Base-by-base conservation (phyloP, 23 tunicate genomes). In the Corella eumyota region DNA sequence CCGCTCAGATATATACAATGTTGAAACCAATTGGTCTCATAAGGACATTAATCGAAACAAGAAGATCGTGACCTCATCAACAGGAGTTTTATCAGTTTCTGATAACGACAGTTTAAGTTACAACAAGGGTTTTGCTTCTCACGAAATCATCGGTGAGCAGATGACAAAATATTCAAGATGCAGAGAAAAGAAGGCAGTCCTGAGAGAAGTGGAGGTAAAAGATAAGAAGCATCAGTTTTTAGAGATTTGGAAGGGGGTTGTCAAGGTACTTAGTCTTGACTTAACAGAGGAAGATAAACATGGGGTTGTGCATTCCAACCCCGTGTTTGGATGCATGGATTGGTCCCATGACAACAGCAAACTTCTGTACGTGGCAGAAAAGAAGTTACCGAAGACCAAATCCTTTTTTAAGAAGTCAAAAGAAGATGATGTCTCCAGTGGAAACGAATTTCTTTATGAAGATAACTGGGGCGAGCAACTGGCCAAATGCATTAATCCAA, bases 401-500 rank as follows among this genome's bases (percentile, higher is more conserved):
- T 74, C 71, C 7, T 74, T 4, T 55, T 74, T 74, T 54, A 62
- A 51, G 4, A 66, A 67, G 47, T 1, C 30, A 0, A 25, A 2
- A 30, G 49, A 60, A 31, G 66, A 40, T 27, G 66, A 50, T 25
- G 73, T 70, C 15, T 24, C 4, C 24, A 54, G 22, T 47, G 94
- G 94, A 38, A 30, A 72, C 4, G 69, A 88, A 51, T 69, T 32
- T 53, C 17, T 79, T 17, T 63, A 47, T 57, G 45, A 58, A 21
- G 96, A 79, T 27, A 58, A 68, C 17, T 88, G 96, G 96, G 96
- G 96, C 4, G 96, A 88, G 40, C 96, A 88, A 49, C 26, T 88
- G 33, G 62, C 45, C 56, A 78, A 65, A 13, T 36, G 66, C 7
- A 44, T 61, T 25, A 40, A 55, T 22, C 88, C 96, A 48, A 72